phyloP scores from a whole-genome alignment of 2,113 vertebrate genomes.

The Marmota monax region DNA sequence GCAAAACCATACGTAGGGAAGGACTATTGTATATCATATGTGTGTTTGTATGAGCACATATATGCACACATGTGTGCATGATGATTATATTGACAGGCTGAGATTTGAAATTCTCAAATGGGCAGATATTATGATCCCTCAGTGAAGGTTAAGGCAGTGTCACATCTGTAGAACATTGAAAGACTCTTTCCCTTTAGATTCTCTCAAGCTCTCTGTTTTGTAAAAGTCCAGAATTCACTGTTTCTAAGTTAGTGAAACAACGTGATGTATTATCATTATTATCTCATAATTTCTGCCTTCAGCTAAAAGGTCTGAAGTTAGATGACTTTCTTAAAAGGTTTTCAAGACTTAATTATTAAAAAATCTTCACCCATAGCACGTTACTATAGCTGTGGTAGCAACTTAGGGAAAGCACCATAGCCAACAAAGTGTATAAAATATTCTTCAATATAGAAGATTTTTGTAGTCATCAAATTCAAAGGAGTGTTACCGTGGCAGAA shows the following conservation, averaged over 20 bases:
- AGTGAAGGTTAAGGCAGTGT: background rate
- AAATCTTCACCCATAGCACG: background rate
- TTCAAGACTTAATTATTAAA: constrained; percentile 31
- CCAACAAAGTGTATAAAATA: background rate
- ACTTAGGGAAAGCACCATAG: background rate
- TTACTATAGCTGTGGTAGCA: background rate
- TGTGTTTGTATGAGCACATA: background rate
- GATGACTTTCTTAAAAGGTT: constrained; percentile 28
- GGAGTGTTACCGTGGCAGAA: background rate
- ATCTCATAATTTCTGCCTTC: constrained; percentile 24
- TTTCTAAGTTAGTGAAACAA: background rate
- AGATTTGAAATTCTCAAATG: background rate
- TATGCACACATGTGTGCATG: background rate
- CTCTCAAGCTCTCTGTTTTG: background rate
- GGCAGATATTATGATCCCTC: background rate
- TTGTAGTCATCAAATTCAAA: background rate
- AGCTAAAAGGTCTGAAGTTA: background rate
- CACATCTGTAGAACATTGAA: constrained; percentile 23
- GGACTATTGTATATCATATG: too few relatives aligned
- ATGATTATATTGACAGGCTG: background rate
- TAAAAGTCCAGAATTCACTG: background rate
- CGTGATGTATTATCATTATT: constrained; percentile 39
- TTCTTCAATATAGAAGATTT: background rate
- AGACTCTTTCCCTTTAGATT: constrained; percentile 25
- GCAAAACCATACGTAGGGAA: background rate